Base-by-base conservation (phyloP, 2,797 vertebrate genomes). In the Protosalanx chinensis region DNA sequence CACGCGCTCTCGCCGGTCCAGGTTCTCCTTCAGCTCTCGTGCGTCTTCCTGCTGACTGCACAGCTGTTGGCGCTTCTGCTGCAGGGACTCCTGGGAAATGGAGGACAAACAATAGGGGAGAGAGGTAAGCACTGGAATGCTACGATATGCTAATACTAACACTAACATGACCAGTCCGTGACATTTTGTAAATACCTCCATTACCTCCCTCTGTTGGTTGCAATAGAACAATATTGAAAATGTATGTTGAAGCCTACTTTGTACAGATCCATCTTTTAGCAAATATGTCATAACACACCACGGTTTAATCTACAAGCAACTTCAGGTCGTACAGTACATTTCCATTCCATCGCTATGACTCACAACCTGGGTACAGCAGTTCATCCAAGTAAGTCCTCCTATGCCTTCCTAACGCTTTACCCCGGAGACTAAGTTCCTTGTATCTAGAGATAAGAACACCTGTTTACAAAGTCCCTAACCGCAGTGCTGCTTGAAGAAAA, bases 21-120 rank as follows among this genome's bases (percentile, higher is more conserved):
- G 82, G 86, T 98, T 98, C 83, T 98, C 96, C 91, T 98, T 98
- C 70, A 99, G 93, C 78, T 99, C 97, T 5, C 93, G 85, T 15
- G 97, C 97, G 0, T 98, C 97, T 75, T 98, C 95, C 0, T 96
- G 95, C 87, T 99, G 97, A 67, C 92, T 88, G 4, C 94, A 92
- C 79, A 99, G 92, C 87, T 95, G 88, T 57, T 90, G 94, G 65
- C 91, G 93, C 81, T 98, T 99, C 90, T 95, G 93, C 0, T 84
- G 90, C 74, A 98, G 93, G 0, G 92, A 58, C 53, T 33, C 62
- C 30, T 49, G 30, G 41, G 61, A 59, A 41, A 35, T 33, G 35
- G 18, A 6, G 51, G 0, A n/a, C 15, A 56, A 8, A 56, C 16
- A 56, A 56, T 16, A 16, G 51, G 51, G 51, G 41, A 3, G 37